Evolutionary conservation across 1,140 invertebrate species (phyloP).

Genomic region (Drosophila quadrilineata): DNA sequence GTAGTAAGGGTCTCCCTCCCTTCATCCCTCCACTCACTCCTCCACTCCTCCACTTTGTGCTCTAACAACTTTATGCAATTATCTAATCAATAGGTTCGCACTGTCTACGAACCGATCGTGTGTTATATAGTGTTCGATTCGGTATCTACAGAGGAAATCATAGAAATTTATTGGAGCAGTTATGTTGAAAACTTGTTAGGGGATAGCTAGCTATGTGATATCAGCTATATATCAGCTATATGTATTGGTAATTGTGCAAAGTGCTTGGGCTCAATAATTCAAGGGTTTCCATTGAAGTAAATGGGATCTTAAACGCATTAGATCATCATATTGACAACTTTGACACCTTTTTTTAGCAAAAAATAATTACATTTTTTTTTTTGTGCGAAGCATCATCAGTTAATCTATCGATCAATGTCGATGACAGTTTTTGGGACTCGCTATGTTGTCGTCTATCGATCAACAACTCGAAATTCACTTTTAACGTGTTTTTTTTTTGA

Average conservation of each 20-base stretch:
- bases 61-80: constrained; percentile 44
- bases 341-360: constrained; percentile 12
- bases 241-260: too few relatives aligned
- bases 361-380: too few relatives aligned
- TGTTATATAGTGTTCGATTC: constrained; percentile 68
- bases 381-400: constrained; percentile 1
- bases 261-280: too few relatives aligned
- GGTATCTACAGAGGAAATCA: constrained; percentile 8
- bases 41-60: too few relatives aligned
- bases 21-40: too few relatives aligned
- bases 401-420: constrained; percentile 29
- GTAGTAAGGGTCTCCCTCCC: background rate
- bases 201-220: background rate
- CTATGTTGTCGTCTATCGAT: constrained; percentile 59
- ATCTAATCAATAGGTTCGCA: constrained; percentile 76
- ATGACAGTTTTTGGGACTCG: constrained; percentile 22
- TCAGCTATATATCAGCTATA: background rate
- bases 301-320: too few relatives aligned
- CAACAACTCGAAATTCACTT: constrained; percentile 34
- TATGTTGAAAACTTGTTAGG: constrained; percentile 20
- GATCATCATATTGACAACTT: background rate
- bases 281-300: too few relatives aligned
- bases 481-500: background rate
- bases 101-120: constrained; percentile 43
- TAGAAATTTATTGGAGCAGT: constrained; percentile 33